Evolutionary conservation across 1,140 invertebrate species (phyloP).

Genomic region (Pantala flavescens): DNA sequence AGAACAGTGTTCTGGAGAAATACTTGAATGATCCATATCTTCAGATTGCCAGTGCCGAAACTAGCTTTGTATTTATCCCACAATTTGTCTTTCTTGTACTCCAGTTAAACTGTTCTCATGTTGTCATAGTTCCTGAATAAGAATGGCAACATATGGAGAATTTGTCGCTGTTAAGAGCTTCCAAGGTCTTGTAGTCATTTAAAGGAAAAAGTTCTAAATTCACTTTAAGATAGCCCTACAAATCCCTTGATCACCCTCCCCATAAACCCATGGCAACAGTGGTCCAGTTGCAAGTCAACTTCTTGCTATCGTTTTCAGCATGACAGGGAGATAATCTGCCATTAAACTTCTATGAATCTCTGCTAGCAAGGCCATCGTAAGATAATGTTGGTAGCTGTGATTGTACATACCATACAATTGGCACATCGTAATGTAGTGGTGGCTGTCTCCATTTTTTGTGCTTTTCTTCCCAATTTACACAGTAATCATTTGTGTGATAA

Average conservation of each 20-base stretch:
- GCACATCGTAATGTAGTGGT: neutral
- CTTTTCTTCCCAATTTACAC: too few species aligned
- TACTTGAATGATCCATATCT: neutral
- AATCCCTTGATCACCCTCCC: neutral
- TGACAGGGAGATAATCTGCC: slow-evolving; percentile 3
- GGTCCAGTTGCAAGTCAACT: neutral
- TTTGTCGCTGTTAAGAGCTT: slow-evolving; percentile 16
- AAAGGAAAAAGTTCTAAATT: neutral
- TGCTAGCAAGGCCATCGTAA: neutral
- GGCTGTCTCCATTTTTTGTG: neutral
- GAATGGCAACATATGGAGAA: slow-evolving; percentile 14
- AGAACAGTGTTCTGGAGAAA: slow-evolving; percentile 1
- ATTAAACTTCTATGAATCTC: slow-evolving; percentile 1
- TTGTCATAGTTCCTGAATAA: slow-evolving; percentile 11
- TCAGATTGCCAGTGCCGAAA: slow-evolving; percentile 1
- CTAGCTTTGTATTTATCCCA: neutral
- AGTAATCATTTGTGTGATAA: too few species aligned
- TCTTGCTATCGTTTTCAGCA: neutral
- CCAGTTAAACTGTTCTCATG: neutral
- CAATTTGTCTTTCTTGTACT: neutral
- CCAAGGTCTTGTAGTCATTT: slow-evolving; percentile 12
- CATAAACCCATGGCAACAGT: neutral
- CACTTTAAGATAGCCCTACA: slow-evolving; percentile 6
- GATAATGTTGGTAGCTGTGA: neutral
- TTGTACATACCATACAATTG: neutral